phyloP scores from a whole-genome alignment of 2,888 invertebrate genomes.

The Encarsia formosa region DNA sequence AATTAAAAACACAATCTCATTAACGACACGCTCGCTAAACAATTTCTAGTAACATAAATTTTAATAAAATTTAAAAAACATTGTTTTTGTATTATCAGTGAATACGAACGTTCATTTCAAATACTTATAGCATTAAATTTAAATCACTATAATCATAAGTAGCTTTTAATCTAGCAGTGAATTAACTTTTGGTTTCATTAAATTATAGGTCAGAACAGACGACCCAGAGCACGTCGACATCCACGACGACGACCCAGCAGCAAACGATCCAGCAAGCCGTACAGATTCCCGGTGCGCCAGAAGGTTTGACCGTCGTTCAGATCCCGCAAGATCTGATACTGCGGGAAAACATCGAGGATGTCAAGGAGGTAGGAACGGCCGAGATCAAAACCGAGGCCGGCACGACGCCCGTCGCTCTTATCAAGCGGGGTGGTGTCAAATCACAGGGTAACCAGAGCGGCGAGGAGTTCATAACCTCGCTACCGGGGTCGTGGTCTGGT shows the following conservation, averaged over 20 bases:
- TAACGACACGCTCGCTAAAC: no score
- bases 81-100: no score
- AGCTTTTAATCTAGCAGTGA: no score
- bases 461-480: slow-evolving; percentile 51
- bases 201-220: slow-evolving; percentile 45
- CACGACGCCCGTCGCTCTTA: slow-evolving; percentile 54
- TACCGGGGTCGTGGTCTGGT: slow-evolving; percentile 57
- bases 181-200: background rate
- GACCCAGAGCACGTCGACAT: slow-evolving; percentile 49
- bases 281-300: slow-evolving; percentile 54
- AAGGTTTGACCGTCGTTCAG: slow-evolving; percentile 66
- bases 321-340: slow-evolving; percentile 70
- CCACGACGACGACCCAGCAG: slow-evolving; percentile 47
- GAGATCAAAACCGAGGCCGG: slow-evolving; percentile 48
- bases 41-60: no score
- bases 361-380: slow-evolving; percentile 51
- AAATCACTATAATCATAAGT: no score
- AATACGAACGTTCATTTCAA: no score
- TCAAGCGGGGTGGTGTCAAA: slow-evolving; percentile 51
- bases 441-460: slow-evolving; percentile 45
- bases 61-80: no score
- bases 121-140: no score
- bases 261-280: slow-evolving; percentile 50
- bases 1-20: no score
- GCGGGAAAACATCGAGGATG: slow-evolving; percentile 50